Evolutionary conservation across 2,113 vertebrate genomes (phyloP).

Genomic region (Mandrillus leucophaeus): DNA sequence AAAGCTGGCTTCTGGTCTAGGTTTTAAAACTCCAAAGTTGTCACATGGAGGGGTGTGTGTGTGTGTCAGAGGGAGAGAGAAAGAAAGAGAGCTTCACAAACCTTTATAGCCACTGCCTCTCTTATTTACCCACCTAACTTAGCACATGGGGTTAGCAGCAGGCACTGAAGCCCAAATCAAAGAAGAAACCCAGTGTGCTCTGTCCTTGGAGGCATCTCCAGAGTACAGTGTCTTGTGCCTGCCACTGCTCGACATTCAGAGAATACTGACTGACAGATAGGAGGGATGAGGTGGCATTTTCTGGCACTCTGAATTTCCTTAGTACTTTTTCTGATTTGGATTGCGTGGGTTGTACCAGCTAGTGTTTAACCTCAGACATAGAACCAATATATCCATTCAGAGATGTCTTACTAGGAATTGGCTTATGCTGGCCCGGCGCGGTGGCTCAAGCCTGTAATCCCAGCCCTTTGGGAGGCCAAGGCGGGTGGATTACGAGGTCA

Average conservation of each 20-base stretch:
- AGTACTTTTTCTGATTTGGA: not conserved
- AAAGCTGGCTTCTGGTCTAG: not conserved
- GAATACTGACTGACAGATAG: not conserved
- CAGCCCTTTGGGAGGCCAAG: no score
- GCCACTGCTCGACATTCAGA: not conserved
- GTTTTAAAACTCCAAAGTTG: not conserved
- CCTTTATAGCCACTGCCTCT: accelerated
- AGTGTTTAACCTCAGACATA: not conserved
- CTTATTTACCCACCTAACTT: not conserved
- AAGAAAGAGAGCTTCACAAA: no score
- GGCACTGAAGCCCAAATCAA: not conserved
- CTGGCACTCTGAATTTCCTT: not conserved
- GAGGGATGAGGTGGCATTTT: not conserved
- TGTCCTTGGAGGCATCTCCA: not conserved
- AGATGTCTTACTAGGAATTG: not conserved
- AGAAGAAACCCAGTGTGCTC: not conserved
- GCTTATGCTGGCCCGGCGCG: not conserved
- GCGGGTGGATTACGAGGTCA: no score
- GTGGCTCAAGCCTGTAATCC: no score
- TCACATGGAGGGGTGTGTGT: not conserved
- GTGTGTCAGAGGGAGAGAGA: not conserved
- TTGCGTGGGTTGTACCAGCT: not conserved
- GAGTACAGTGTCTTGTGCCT: not conserved
- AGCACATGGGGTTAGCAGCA: not conserved
- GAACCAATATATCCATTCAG: not conserved